A percentile compares a stretch with the other conserved stretches of the same genome.
Conservation (phyloP, 2,113 vertebrate species). For the Perca flavescens region DNA sequence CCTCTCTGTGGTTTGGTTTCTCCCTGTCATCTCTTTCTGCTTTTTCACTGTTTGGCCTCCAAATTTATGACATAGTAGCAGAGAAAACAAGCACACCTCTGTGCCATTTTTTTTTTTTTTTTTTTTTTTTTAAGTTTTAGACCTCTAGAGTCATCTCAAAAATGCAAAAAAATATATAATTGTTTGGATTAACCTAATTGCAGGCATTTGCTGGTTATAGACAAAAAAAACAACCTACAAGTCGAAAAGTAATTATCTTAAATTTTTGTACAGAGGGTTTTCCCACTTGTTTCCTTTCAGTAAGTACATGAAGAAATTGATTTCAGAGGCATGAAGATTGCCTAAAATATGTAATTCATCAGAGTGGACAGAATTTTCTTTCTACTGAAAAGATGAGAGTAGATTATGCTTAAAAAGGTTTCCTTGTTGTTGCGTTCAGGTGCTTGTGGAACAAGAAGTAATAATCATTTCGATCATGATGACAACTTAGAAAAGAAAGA, state of each 20-base stretch:
- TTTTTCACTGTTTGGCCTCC: conserved; percentile 14
- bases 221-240: background rate
- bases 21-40: conserved; percentile 5
- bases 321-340: too few species aligned
- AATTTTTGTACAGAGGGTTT: background rate
- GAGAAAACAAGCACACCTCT: conserved; percentile 39
- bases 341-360: too few species aligned
- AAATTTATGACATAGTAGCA: conserved; percentile 51
- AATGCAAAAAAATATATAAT: background rate
- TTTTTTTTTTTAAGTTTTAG: background rate
- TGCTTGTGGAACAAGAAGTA: background rate
- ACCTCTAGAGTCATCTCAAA: background rate
- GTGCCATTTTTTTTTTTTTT: background rate
- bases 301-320: too few species aligned
- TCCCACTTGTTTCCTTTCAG: too few species aligned
- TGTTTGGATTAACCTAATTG: background rate
- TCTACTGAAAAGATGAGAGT: background rate
- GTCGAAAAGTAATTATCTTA: background rate
- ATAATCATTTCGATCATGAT: background rate
- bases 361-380: background rate
- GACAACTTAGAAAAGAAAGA: background rate
- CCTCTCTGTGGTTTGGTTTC: conserved; percentile 28
- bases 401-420: background rate
- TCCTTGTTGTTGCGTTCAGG: background rate
- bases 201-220: background rate